These are phyloP conservation scores for Strix uralensis DNA, from an alignment of 2,113 vertebrate genomes.

Conservation along the genomic window DNA sequence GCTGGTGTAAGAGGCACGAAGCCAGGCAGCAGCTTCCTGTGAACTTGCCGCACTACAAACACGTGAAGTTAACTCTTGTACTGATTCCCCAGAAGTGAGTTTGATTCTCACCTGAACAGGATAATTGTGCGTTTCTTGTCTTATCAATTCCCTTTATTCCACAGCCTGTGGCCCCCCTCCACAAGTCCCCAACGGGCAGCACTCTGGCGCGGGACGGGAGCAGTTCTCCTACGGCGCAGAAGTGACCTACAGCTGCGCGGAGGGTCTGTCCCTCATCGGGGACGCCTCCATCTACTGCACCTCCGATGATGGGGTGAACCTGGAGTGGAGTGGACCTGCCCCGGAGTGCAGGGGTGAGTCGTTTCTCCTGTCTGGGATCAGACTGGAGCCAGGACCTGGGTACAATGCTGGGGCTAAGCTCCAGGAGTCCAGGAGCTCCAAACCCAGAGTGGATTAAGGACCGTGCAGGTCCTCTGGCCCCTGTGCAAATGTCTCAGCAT, in stretches of 20 bases:
- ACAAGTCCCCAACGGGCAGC: fast-evolving
- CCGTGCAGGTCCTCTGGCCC: background rate
- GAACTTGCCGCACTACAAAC: fast-evolving
- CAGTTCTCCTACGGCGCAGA: background rate
- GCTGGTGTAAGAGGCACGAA: background rate
- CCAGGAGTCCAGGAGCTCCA: background rate
- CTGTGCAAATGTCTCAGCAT: background rate
- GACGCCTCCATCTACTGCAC: background rate
- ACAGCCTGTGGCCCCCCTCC: background rate
- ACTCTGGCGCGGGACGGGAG: fast-evolving
- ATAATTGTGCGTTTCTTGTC: fast-evolving
- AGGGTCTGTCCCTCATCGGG: constrained; percentile 18
- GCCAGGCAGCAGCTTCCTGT: background rate
- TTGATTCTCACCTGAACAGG: background rate
- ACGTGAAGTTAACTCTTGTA: fast-evolving
- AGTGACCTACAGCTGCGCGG: background rate
- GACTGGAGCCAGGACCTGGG: background rate
- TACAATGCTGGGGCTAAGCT: background rate
- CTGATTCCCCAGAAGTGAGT: background rate
- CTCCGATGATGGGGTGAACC: background rate
- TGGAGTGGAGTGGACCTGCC: background rate
- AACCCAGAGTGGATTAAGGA: background rate
- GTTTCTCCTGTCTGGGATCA: fast-evolving
- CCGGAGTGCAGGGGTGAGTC: constrained; percentile 20
- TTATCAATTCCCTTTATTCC: background rate